These are phyloP conservation scores for Drosophila obscura DNA, from an alignment of 1,140 invertebrate species.

Conservation along the genomic window DNA sequence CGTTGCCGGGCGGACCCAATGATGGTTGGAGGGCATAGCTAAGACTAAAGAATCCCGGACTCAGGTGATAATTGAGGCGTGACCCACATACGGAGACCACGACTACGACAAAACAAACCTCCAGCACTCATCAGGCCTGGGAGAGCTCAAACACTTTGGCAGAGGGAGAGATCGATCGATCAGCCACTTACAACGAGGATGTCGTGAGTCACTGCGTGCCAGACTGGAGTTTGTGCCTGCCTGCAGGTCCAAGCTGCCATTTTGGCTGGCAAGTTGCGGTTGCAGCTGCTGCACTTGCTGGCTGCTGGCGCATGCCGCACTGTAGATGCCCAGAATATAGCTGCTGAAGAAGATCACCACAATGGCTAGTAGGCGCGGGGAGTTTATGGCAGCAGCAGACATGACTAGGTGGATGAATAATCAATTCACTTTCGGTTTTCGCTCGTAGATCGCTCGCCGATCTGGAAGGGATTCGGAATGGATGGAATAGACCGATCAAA, in stretches of 20 bases:
- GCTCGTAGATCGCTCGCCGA: constrained; percentile 22
- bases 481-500: constrained; percentile 5
- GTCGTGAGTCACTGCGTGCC: constrained; percentile 50
- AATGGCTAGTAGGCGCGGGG: constrained; percentile 60
- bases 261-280: constrained; percentile 2
- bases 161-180: neutral
- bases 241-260: constrained; percentile 15
- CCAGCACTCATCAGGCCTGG: constrained; percentile 38
- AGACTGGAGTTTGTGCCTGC: constrained; percentile 4
- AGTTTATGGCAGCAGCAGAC: constrained; percentile 40
- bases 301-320: constrained; percentile 58
- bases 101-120: constrained; percentile 55
- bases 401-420: constrained; percentile 30
- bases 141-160: constrained; percentile 12
- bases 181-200: constrained; percentile 72
- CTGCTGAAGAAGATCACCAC: constrained; percentile 67
- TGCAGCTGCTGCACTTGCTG: constrained; percentile 3
- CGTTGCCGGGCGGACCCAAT: constrained; percentile 25
- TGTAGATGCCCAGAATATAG: constrained; percentile 63
- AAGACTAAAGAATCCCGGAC: constrained; percentile 73
- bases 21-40: constrained; percentile 36
- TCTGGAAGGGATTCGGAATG: constrained; percentile 14
- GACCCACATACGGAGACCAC: constrained; percentile 66
- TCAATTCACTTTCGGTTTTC: constrained; percentile 70
- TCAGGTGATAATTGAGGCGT: constrained; percentile 77